These are phyloP conservation scores for Pituophis catenifer DNA, from an alignment of 2,113 vertebrate species.

Conservation along the genomic window DNA sequence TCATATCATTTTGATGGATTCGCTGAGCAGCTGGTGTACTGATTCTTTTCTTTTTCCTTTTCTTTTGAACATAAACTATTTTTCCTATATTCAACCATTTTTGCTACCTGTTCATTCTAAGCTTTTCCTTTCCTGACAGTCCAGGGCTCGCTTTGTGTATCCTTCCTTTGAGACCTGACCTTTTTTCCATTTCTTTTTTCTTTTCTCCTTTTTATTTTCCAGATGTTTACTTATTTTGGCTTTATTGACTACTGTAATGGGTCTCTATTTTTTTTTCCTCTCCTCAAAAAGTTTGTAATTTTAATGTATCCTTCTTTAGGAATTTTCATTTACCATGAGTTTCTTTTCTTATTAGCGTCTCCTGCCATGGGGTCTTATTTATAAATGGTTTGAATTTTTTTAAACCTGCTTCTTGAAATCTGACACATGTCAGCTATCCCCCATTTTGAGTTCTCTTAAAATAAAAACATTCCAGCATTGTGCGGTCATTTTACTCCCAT, in stretches of 20 bases:
- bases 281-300: background rate
- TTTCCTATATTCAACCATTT: background rate
- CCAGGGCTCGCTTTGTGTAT: background rate
- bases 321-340: background rate
- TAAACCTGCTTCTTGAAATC: background rate
- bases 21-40: background rate
- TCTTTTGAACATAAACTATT: background rate
- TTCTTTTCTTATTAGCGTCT: background rate
- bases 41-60: background rate
- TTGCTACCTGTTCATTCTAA: background rate
- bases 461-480: background rate
- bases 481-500: background rate
- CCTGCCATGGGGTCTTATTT: background rate
- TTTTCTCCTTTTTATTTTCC: background rate
- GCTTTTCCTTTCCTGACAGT: background rate
- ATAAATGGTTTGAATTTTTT: background rate
- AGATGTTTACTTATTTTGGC: background rate
- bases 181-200: background rate
- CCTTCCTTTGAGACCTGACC: background rate
- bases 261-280: background rate
- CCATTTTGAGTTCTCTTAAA: background rate
- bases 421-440: background rate
- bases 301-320: background rate
- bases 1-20: background rate
- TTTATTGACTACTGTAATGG: background rate